These are phyloP conservation scores for Yponomeuta malinellus DNA, from an alignment of 2,888 invertebrate genomes.

Conservation along the genomic window DNA sequence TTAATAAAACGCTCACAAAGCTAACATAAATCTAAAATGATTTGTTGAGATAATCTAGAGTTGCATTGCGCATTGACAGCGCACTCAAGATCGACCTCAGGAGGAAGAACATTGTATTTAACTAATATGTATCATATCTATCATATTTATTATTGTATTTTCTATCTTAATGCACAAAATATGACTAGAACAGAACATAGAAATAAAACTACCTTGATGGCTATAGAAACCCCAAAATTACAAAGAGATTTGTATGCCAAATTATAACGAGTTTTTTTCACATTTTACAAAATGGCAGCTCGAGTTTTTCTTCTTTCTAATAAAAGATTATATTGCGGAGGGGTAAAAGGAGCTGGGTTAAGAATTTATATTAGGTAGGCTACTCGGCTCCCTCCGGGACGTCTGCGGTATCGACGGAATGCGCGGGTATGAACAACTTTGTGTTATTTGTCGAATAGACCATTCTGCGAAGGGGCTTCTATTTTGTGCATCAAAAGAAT, in stretches of 20 bases:
- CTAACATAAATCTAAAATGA: too few relatives aligned
- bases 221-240: neutral
- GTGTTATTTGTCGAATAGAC: slow-evolving; percentile 3
- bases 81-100: too few relatives aligned
- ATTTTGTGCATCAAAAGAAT: too few relatives aligned
- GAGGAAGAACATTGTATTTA: too few relatives aligned
- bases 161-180: too few relatives aligned
- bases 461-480: neutral
- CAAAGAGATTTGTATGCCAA: neutral
- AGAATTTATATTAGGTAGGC: slow-evolving; percentile 17
- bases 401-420: slow-evolving; percentile 6
- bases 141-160: too few relatives aligned
- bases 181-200: too few relatives aligned
- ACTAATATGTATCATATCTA: too few relatives aligned
- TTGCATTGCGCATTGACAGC: too few relatives aligned
- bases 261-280: neutral
- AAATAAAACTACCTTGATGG: too few relatives aligned
- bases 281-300: neutral
- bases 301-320: neutral
- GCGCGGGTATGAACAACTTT: neutral
- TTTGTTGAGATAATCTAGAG: too few relatives aligned
- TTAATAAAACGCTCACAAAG: too few relatives aligned
- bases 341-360: neutral
- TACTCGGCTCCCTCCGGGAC: slow-evolving; percentile 7
- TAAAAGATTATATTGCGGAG: neutral